phyloP scores from a whole-genome alignment of 2,888 invertebrate species.

The Leistus spinibarbis region DNA sequence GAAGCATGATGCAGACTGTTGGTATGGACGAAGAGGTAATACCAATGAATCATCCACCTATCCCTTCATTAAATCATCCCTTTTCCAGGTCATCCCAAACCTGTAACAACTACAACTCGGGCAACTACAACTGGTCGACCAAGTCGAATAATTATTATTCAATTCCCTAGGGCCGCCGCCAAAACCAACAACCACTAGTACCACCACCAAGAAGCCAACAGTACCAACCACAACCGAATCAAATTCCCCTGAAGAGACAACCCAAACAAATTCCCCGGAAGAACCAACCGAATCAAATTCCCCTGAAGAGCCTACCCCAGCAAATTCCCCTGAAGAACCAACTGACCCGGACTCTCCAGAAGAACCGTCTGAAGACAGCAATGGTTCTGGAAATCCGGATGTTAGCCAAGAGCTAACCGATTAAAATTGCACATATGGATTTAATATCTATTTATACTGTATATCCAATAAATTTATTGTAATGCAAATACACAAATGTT shows the following conservation, averaged over 20 bases:
- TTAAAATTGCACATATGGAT: too few relatives aligned
- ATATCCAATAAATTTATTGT: too few relatives aligned
- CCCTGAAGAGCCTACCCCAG: background rate
- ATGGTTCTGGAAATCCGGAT: background rate
- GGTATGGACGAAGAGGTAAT: slow-evolving; percentile 16
- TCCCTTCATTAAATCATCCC: background rate
- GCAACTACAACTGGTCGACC: slow-evolving; percentile 6
- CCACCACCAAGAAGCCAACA: slow-evolving; percentile 1
- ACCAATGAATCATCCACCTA: background rate
- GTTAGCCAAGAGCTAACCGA: background rate
- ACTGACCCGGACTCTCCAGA: background rate
- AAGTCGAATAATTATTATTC: background rate
- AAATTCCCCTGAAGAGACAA: background rate
- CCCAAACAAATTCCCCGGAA: background rate
- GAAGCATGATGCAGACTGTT: slow-evolving; percentile 24
- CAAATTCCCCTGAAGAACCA: background rate
- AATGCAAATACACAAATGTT: too few relatives aligned
- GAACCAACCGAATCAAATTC: background rate
- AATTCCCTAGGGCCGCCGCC: slow-evolving; percentile 2
- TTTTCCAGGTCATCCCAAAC: slow-evolving; percentile 9
- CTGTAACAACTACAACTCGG: slow-evolving; percentile 3
- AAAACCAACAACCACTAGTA: background rate
- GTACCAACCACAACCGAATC: background rate
- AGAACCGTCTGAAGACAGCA: background rate
- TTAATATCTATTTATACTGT: too few relatives aligned